Percentiles rank a stretch among this genome's conserved stretches.
These are phyloP conservation scores for Spisula subtruncata DNA, from an alignment of 2,888 invertebrate species.

Conservation along the genomic window DNA sequence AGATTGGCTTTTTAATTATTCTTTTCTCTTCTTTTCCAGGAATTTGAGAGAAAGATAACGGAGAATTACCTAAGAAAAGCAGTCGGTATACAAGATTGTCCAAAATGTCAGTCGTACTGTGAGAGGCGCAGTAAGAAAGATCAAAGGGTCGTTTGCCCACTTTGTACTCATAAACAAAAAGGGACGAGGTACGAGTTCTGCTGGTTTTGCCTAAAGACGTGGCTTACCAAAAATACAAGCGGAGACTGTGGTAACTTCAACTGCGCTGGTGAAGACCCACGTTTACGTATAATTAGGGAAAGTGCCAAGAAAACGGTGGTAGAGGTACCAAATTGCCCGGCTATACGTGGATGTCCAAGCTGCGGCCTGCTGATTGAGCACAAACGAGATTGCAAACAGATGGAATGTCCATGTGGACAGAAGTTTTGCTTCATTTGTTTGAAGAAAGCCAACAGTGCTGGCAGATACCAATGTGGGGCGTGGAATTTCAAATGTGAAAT, in stretches of 20 bases:
- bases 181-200: constrained; percentile 71
- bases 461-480: constrained; percentile 66
- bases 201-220: constrained; percentile 70
- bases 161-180: constrained; percentile 58
- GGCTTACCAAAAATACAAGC: constrained; percentile 50
- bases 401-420: constrained; percentile 73
- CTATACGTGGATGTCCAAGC: constrained; percentile 72
- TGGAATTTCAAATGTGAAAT: constrained; percentile 64
- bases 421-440: constrained; percentile 77
- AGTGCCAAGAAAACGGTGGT: constrained; percentile 66
- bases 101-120: constrained; percentile 65
- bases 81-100: constrained; percentile 72
- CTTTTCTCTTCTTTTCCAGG: constrained; percentile 6
- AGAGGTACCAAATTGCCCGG: constrained; percentile 69
- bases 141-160: constrained; percentile 67
- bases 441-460: constrained; percentile 56
- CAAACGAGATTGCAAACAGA: constrained; percentile 72
- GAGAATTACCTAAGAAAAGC: constrained; percentile 71
- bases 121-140: constrained; percentile 61
- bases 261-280: constrained; percentile 70
- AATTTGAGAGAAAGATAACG: constrained; percentile 72
- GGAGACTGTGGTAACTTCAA: constrained; percentile 67
- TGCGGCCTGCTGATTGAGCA: constrained; percentile 75
- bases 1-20: no score
- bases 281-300: constrained; percentile 63